Conservation (phyloP, 2,797 vertebrate species). For the Lutjanus argentimaculatus region DNA sequence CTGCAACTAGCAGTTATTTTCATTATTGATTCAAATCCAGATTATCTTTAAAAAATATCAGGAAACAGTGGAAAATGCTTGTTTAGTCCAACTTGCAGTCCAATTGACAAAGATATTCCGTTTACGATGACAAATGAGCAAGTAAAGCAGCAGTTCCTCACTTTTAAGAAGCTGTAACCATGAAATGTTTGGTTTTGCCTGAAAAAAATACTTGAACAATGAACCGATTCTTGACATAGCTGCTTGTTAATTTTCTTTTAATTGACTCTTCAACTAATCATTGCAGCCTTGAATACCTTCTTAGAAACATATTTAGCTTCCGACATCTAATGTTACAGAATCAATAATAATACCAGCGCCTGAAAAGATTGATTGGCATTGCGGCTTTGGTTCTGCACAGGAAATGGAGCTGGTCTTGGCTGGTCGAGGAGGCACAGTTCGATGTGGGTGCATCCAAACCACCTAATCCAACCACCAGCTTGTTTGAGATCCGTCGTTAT, state of each 20-base stretch:
- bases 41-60: neutral
- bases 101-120: neutral
- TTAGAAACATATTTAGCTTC: constrained; percentile 15
- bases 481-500: neutral
- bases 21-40: neutral
- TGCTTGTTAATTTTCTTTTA: neutral
- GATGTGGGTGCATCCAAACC: too few species aligned
- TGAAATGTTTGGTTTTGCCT: neutral
- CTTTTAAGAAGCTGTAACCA: neutral
- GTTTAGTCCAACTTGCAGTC: too few species aligned
- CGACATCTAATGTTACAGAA: neutral
- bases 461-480: neutral
- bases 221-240: neutral
- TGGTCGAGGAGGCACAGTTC: too few species aligned
- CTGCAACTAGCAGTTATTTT: too few species aligned
- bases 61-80: neutral
- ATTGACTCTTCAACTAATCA: too few species aligned
- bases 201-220: neutral
- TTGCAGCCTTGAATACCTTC: neutral
- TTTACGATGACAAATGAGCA: neutral
- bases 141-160: neutral
- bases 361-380: neutral
- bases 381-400: neutral
- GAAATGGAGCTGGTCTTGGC: neutral
- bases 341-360: neutral